phyloP scores from a whole-genome alignment of 2,888 invertebrate species.

The Lapara coniferarum region DNA sequence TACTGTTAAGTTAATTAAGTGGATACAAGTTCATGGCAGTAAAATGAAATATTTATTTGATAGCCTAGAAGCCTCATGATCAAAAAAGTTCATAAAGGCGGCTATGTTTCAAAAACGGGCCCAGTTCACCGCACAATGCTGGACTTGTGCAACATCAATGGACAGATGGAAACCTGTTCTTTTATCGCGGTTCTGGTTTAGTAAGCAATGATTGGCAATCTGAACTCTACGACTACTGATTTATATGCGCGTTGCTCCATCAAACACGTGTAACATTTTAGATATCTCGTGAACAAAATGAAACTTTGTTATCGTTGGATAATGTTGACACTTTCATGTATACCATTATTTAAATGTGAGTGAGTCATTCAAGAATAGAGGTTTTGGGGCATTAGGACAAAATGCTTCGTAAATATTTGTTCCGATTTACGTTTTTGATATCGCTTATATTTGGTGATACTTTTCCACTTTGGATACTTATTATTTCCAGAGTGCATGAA shows the following conservation, averaged over 20 bases:
- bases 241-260: slow-evolving; percentile 21
- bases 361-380: neutral
- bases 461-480: neutral
- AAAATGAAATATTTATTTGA: neutral
- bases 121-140: slow-evolving; percentile 44
- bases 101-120: slow-evolving; percentile 57
- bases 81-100: neutral
- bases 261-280: slow-evolving; percentile 5
- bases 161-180: slow-evolving; percentile 38
- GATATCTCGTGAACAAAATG: slow-evolving; percentile 1
- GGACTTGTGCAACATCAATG: slow-evolving; percentile 50
- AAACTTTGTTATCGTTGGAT: neutral
- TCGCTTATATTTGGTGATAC: neutral
- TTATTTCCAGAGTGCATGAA: neutral
- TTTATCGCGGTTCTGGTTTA: slow-evolving; percentile 39
- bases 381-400: neutral
- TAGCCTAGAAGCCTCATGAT: neutral
- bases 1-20: neutral
- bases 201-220: slow-evolving; percentile 27
- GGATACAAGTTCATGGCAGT: neutral
- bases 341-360: neutral
- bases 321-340: neutral
- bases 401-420: neutral
- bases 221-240: slow-evolving; percentile 29
- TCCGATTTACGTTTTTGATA: neutral